phyloP scores from a whole-genome alignment of 2,888 invertebrate genomes.

The Lasioglossum figueresi region DNA sequence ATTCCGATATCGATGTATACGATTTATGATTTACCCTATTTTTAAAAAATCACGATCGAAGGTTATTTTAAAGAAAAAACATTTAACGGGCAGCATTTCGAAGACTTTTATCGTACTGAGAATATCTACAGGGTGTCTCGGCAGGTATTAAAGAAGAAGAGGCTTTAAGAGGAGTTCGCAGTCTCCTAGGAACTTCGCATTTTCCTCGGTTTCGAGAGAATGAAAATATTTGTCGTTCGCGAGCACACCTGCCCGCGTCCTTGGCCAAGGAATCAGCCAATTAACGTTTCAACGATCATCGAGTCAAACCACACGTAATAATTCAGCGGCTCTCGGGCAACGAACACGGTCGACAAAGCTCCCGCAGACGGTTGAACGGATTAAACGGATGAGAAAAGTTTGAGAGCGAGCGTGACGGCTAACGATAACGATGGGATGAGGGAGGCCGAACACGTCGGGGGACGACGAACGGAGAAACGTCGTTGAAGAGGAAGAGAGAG shows the following conservation, averaged over 20 bases:
- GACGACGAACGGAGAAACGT: background rate
- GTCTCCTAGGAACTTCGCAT: background rate
- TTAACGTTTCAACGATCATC: slow-evolving; percentile 14
- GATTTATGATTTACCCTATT: too few species aligned
- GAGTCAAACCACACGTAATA: slow-evolving; percentile 3
- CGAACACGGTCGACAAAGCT: slow-evolving; percentile 2
- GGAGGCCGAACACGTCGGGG: background rate
- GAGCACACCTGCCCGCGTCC: background rate
- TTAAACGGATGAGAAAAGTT: slow-evolving; percentile 28
- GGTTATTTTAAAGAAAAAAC: too few species aligned
- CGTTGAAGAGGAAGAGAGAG: background rate
- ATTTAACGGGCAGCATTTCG: too few species aligned
- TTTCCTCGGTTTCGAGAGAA: background rate
- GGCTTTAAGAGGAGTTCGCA: background rate
- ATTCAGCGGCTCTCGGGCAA: background rate
- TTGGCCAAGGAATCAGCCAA: background rate
- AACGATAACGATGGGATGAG: slow-evolving; percentile 18
- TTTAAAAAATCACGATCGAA: too few species aligned
- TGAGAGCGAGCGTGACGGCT: slow-evolving; percentile 23
- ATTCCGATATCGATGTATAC: too few species aligned
- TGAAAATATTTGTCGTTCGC: background rate
- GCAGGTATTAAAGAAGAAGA: background rate
- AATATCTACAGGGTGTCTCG: background rate
- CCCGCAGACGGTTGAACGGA: slow-evolving; percentile 11
- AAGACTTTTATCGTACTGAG: too few species aligned